Evolutionary conservation across 1,140 invertebrate genomes (phyloP).

Genomic region (Druon quercuslanigerum): DNA sequence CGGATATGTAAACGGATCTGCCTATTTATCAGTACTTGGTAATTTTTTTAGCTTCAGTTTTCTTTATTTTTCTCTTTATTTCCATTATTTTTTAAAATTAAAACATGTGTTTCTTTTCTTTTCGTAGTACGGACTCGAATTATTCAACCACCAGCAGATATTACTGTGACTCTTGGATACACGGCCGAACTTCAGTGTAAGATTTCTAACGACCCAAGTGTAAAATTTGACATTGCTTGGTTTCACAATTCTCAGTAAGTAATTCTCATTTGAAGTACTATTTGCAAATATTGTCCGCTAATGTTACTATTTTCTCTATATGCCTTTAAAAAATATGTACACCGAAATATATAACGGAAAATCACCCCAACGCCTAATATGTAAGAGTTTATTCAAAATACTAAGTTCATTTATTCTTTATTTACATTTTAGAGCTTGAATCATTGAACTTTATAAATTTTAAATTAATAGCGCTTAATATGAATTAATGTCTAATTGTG

Average conservation of each 20-base stretch:
- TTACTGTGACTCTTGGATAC: constrained; percentile 90
- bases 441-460: too few relatives aligned
- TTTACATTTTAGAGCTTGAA: too few relatives aligned
- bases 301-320: too few relatives aligned
- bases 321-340: background rate
- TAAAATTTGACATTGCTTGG: constrained; percentile 95
- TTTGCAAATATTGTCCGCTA: too few relatives aligned
- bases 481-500: too few relatives aligned
- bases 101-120: constrained; percentile 45
- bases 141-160: constrained; percentile 92
- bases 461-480: too few relatives aligned
- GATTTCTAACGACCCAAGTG: constrained; percentile 92
- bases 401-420: too few relatives aligned
- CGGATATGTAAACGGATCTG: constrained; percentile 88
- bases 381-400: background rate
- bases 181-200: constrained; percentile 94
- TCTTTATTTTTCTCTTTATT: constrained; percentile 15
- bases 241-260: constrained; percentile 90
- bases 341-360: too few relatives aligned
- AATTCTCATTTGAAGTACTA: constrained; percentile 1
- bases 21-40: constrained; percentile 89
- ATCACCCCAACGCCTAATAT: background rate
- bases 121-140: constrained; percentile 93
- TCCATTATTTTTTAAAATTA: background rate
- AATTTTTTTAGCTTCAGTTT: constrained; percentile 57